Percentiles rank a stretch among this genome's conserved stretches.
These are phyloP conservation scores for Lepidocolaptes lacrymiger DNA, from an alignment of 2,797 vertebrate species.

Conservation along the genomic window DNA sequence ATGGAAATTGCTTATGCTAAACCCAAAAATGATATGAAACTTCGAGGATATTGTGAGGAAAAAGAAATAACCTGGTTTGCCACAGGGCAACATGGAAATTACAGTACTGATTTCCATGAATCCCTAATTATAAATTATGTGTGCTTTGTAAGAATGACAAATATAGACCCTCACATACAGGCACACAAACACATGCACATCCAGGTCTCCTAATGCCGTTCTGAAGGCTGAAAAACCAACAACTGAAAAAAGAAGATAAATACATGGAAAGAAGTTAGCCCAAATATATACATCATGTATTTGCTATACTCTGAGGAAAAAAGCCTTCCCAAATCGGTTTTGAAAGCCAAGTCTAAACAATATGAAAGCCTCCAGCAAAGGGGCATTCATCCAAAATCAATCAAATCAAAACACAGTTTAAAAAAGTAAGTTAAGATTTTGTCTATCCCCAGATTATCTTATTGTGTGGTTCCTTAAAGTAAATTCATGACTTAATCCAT, in stretches of 20 bases:
- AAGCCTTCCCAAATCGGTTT: conserved; percentile 36
- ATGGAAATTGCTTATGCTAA: neutral
- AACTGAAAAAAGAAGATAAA: conserved; percentile 35
- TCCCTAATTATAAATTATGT: neutral
- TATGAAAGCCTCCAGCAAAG: conserved; percentile 43
- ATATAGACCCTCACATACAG: neutral
- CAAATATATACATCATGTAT: conserved; percentile 44
- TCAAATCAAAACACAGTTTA: conserved; percentile 42
- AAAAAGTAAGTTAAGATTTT: conserved; percentile 27
- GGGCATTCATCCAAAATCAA: conserved; percentile 48
- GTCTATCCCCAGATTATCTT: neutral
- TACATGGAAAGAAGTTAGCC: conserved; percentile 1
- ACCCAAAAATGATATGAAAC: neutral
- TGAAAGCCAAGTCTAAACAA: conserved; percentile 62
- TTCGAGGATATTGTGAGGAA: neutral
- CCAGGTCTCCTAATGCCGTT: neutral
- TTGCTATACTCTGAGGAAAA: conserved; percentile 38
- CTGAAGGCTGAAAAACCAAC: neutral
- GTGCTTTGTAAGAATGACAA: neutral
- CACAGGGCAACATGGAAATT: neutral
- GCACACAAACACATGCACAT: neutral
- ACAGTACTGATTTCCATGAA: neutral
- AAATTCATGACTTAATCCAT: conserved; percentile 36
- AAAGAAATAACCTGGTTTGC: neutral
- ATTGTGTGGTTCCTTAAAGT: conserved; percentile 37